phyloP scores from a whole-genome alignment of 2,888 invertebrate genomes.

The Lepidonotus clava region DNA sequence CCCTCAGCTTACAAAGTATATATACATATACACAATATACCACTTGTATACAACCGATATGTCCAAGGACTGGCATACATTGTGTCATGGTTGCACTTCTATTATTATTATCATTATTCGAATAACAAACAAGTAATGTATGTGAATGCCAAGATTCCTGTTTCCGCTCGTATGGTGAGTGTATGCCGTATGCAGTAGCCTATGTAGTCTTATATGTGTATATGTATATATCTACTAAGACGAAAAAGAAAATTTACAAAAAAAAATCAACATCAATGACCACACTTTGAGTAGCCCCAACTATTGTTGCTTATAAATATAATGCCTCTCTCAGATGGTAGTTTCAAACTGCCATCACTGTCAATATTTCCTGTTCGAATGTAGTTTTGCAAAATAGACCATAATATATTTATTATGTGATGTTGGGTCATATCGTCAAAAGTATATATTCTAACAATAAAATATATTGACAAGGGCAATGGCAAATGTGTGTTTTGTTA shows the following conservation, averaged over 20 bases:
- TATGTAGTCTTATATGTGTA: constrained; percentile 18
- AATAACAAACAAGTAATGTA: neutral
- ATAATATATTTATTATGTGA: constrained; percentile 56
- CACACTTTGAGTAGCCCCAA: constrained; percentile 13
- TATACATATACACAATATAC: constrained; percentile 18
- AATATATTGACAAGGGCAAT: constrained; percentile 60
- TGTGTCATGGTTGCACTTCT: neutral
- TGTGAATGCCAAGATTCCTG: neutral
- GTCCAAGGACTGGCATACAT: neutral
- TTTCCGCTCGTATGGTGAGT: constrained; percentile 1
- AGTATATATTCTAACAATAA: constrained; percentile 61
- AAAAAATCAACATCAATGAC: neutral
- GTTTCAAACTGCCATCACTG: neutral
- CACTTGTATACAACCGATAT: neutral
- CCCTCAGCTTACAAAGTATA: neutral
- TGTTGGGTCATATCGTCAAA: constrained; percentile 59
- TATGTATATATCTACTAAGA: constrained; percentile 26
- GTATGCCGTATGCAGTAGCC: constrained; percentile 13
- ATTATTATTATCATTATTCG: neutral
- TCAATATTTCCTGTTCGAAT: constrained; percentile 44
- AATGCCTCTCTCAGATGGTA: neutral
- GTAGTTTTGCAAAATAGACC: constrained; percentile 55
- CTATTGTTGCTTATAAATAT: constrained; percentile 29
- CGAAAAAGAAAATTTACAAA: neutral
- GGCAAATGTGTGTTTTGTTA: constrained; percentile 31